These are phyloP conservation scores for Hipparchia sbordonii DNA, from an alignment of 2,888 invertebrate genomes.

Conservation along the genomic window DNA sequence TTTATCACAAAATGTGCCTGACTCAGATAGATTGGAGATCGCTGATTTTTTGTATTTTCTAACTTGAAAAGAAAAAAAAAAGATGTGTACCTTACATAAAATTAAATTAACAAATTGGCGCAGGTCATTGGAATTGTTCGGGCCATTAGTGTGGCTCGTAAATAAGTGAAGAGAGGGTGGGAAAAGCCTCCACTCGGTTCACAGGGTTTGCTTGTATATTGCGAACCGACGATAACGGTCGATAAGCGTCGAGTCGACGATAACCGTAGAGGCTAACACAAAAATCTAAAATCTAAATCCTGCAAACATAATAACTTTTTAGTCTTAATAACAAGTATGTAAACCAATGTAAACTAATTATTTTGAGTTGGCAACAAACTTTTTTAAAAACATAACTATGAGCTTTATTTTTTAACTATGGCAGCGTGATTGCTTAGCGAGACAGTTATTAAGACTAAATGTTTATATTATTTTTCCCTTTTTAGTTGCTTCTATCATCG, in stretches of 20 bases:
- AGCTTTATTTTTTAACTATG: no score
- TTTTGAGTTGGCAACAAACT: no score
- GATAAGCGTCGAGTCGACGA: slow-evolving; percentile 46
- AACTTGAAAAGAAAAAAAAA: no score
- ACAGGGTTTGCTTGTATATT: slow-evolving; percentile 58
- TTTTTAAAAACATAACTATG: no score
- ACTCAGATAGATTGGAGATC: no score
- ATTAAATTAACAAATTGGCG: slow-evolving; percentile 28
- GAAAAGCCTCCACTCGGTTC: slow-evolving; percentile 51
- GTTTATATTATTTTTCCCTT: no score
- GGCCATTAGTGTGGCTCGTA: slow-evolving; percentile 33
- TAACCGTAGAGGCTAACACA: slow-evolving; percentile 26
- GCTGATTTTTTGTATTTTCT: no score
- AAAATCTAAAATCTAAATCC: slow-evolving; percentile 14
- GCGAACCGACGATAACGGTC: slow-evolving; percentile 57
- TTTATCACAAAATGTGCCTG: neutral
- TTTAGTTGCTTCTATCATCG: no score
- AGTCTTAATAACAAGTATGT: no score
- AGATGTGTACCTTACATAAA: neutral
- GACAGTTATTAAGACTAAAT: no score
- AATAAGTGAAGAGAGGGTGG: slow-evolving; percentile 53
- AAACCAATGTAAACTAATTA: no score
- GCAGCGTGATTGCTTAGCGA: no score
- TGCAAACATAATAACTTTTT: neutral
- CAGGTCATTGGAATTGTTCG: slow-evolving; percentile 34